phyloP scores from a whole-genome alignment of 2,113 vertebrate genomes.

The Gila orcuttii region DNA sequence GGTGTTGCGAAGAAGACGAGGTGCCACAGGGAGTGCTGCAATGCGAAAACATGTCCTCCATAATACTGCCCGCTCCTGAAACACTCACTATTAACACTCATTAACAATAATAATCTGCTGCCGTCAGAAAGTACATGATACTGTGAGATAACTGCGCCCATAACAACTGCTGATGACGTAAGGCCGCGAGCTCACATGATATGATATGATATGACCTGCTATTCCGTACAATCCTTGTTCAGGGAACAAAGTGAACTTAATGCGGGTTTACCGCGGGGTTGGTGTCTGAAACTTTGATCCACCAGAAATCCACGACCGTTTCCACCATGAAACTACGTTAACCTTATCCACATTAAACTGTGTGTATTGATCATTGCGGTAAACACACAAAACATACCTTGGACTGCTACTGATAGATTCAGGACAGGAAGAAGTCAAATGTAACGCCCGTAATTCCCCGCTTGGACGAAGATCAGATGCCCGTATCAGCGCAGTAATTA shows the following conservation, averaged over 20 bases:
- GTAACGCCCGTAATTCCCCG: neutral
- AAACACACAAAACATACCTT: conserved; percentile 22
- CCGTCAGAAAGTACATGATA: neutral
- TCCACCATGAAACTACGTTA: neutral
- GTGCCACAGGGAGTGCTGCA: neutral
- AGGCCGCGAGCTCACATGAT: neutral
- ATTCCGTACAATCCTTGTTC: neutral
- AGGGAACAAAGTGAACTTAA: neutral
- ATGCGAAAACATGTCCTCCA: conserved; percentile 12
- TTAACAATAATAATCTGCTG: neutral
- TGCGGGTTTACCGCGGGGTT: neutral
- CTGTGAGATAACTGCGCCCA: neutral
- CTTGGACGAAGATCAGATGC: neutral
- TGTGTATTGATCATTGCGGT: neutral
- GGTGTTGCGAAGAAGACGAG: neutral
- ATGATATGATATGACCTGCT: neutral
- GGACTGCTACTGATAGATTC: neutral
- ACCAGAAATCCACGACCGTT: neutral
- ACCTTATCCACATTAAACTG: neutral
- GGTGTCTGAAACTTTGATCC: neutral
- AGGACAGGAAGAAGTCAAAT: neutral
- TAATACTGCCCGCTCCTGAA: neutral
- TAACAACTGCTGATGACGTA: neutral
- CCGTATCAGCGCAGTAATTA: neutral
- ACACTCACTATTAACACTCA: neutral